A percentile compares a stretch with the other conserved stretches of the same genome.
Evolutionary conservation across 2,888 invertebrate species (phyloP).

Genomic region (Drosophila prolongata): DNA sequence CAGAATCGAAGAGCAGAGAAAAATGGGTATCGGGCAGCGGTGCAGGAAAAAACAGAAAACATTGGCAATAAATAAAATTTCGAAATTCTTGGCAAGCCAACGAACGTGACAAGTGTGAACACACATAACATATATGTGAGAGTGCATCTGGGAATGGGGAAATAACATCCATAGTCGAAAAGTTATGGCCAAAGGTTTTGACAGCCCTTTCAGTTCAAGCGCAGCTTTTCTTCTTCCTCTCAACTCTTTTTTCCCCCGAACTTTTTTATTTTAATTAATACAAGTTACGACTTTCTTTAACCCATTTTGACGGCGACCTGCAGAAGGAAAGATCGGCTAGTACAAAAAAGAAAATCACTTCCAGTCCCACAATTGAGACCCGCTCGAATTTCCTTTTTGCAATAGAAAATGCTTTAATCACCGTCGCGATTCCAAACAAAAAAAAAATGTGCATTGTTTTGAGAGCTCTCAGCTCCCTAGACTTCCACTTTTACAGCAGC

Average conservation of each 20-base stretch:
- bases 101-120: slow-evolving; percentile 69
- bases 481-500: slow-evolving; percentile 29
- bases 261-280: slow-evolving; percentile 69
- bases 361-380: slow-evolving; percentile 39
- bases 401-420: slow-evolving; percentile 63
- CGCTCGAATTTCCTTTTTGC: slow-evolving; percentile 69
- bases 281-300: slow-evolving; percentile 74
- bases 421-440: slow-evolving; percentile 41
- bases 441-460: slow-evolving; percentile 63
- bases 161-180: slow-evolving; percentile 6
- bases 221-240: slow-evolving; percentile 29
- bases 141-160: slow-evolving; percentile 4
- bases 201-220: slow-evolving; percentile 17
- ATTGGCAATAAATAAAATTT: slow-evolving; percentile 72
- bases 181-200: slow-evolving; percentile 30
- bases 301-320: slow-evolving; percentile 49
- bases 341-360: slow-evolving; percentile 44
- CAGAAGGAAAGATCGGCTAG: slow-evolving; percentile 14
- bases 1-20: slow-evolving; percentile 18
- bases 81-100: slow-evolving; percentile 69
- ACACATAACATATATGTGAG: slow-evolving; percentile 3
- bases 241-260: slow-evolving; percentile 34
- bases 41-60: slow-evolving; percentile 62
- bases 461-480: slow-evolving; percentile 31
- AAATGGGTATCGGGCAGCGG: slow-evolving; percentile 1